Evolutionary conservation across 1,140 invertebrate genomes (phyloP), one percentile per base, ranked within the genome.

Genomic region (Diorhabda elongata): DNA sequence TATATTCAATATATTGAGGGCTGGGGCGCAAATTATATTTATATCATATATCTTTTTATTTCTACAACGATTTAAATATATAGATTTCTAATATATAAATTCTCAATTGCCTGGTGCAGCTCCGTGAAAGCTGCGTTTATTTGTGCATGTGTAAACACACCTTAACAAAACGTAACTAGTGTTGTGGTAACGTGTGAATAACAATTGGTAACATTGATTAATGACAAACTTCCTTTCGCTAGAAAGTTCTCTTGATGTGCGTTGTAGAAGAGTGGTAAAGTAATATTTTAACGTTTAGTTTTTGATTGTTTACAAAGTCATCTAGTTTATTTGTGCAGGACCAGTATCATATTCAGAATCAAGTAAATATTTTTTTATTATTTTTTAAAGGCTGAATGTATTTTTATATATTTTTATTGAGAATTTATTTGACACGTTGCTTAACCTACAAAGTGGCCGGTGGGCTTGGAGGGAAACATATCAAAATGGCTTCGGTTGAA

Each of bases 391-490:
- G 61, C 5, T 63, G 45, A 52, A 45, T 44, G 9, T 9, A 44
- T 45, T 63, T 63, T 45, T 11, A 3, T n/a, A 45, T n/a, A 57
- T 65, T 9, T 42, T 42, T 65, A 62, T 62, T 44, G 61, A 45
- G 52, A 57, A 44, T 44, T 66, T 70, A 58, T 71, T 56, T n/a
- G 75, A 75, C 75, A 76, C 75, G 75, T 76, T 76, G 74, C 76
- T 74, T 75, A 78, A 78, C 77, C 74, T 77, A 69, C 73, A 52
- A 74, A 77, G 66, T 52, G 71, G 64, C 71, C 70, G 74, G 70
- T 73, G 69, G 72, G 69, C 63, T 72, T 75, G 75, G 74, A 76
- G 75, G 75, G 74, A 77, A 76, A 73, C 71, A 69, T 74, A 67
- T 61, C 76, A 75, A 76, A 75, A 78, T 79, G 74, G 74, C 73